phyloP scores from a whole-genome alignment of 1,140 invertebrate species.

The Phymorhynchus buccinoides region DNA sequence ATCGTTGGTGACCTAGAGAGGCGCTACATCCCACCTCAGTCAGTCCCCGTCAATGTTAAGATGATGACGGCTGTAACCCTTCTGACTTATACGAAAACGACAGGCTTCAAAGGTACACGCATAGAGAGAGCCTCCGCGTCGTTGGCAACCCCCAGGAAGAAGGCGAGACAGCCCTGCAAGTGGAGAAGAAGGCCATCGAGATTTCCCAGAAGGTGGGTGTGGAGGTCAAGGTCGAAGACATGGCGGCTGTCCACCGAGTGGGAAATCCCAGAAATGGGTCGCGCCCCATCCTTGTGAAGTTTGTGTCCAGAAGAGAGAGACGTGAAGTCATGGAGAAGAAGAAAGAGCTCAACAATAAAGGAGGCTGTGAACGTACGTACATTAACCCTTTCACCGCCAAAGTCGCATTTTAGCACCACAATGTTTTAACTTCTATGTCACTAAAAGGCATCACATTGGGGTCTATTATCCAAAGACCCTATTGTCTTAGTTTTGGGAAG shows the following conservation, averaged over 20 bases:
- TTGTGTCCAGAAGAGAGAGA: background rate
- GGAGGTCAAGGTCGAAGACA: background rate
- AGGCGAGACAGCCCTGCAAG: background rate
- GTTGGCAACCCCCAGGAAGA: background rate
- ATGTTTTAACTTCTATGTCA: too few species aligned
- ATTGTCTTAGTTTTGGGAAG: too few species aligned
- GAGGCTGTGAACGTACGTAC: background rate
- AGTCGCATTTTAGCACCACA: too few species aligned
- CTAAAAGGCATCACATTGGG: too few species aligned
- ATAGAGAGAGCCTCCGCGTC: background rate
- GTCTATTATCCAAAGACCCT: too few species aligned
- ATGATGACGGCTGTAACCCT: too few species aligned
- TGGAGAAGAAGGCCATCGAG: background rate
- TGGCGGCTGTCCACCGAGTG: background rate
- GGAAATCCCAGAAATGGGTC: background rate
- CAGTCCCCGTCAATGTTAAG: too few species aligned
- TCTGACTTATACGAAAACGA: constrained; percentile 12
- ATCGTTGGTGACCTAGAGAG: too few species aligned
- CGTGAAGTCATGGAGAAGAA: background rate
- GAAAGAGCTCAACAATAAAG: background rate
- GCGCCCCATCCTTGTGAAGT: background rate
- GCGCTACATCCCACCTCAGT: too few species aligned
- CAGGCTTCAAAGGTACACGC: background rate
- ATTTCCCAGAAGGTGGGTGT: background rate
- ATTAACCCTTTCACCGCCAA: background rate